Conservation (phyloP, 2,797 vertebrate genomes). For the Poliocrania exsul region DNA sequence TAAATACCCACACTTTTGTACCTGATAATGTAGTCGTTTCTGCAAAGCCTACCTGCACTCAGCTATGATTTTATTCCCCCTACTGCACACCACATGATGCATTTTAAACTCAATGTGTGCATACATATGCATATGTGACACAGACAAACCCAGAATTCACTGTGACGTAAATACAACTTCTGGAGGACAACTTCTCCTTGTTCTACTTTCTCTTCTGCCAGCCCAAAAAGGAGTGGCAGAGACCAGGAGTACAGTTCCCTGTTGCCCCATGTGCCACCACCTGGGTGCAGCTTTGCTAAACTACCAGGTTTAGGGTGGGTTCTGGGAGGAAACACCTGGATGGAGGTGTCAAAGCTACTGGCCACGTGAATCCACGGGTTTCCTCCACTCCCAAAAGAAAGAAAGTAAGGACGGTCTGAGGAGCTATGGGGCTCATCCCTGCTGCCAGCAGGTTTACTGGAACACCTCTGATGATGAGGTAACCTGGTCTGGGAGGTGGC, state of each 20-base stretch:
- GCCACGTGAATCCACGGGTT: not conserved
- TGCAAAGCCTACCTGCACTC: not conserved
- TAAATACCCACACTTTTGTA: not conserved
- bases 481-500: not conserved
- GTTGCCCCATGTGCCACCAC: fast-evolving
- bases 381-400: not conserved
- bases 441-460: not conserved
- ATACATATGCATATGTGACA: fast-evolving
- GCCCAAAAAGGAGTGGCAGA: not conserved
- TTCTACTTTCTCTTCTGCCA: not conserved
- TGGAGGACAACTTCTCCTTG: not conserved
- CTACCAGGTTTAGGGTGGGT: not conserved
- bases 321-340: not conserved
- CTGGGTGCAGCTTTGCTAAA: not conserved
- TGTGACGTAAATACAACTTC: fast-evolving
- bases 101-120: not conserved
- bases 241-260: not conserved
- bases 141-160: not conserved
- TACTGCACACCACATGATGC: not conserved
- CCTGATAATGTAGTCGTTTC: not conserved
- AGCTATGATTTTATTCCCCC: not conserved
- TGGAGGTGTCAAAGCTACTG: not conserved
- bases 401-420: not conserved
- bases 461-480: not conserved
- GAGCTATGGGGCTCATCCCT: not conserved